Conservation (phyloP, 2,797 vertebrate species). For the Danio choprae region DNA sequence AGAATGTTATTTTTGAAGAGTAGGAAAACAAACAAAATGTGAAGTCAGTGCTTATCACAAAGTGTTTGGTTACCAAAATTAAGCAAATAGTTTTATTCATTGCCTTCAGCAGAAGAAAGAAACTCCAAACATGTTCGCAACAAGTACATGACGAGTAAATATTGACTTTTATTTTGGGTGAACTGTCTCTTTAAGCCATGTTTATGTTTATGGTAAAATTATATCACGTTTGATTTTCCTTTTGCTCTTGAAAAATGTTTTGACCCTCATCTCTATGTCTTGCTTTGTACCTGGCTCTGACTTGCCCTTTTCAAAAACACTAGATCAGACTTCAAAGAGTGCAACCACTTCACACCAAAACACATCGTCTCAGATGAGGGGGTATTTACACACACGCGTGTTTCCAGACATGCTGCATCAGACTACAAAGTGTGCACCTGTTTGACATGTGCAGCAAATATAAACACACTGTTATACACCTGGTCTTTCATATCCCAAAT, state of each 20-base stretch:
- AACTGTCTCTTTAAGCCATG: no score
- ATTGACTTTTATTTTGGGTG: no score
- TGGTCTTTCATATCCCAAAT: slow-evolving; percentile 41
- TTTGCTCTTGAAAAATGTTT: slow-evolving; percentile 18
- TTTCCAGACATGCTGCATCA: slow-evolving; percentile 34
- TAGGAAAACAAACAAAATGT: no score
- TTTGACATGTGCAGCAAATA: slow-evolving; percentile 40
- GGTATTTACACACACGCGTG: slow-evolving; percentile 21
- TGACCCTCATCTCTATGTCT: slow-evolving; percentile 26
- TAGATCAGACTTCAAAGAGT: slow-evolving; percentile 39
- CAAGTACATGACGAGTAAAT: no score
- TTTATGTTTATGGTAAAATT: slow-evolving; percentile 3
- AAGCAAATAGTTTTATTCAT: no score
- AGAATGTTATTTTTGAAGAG: no score
- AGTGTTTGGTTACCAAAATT: no score
- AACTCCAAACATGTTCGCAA: no score
- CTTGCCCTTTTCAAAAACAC: slow-evolving; percentile 43
- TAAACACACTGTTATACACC: slow-evolving; percentile 46
- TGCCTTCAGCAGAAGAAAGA: no score
- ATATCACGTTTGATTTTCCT: background rate
- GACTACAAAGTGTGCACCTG: slow-evolving; percentile 58
- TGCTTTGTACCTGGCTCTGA: slow-evolving; percentile 47
- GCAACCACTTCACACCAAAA: slow-evolving; percentile 29
- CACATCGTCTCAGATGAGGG: slow-evolving; percentile 31
- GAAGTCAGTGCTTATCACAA: no score